phyloP scores from a whole-genome alignment of 2,888 invertebrate species.

The Axea sp. region DNA sequence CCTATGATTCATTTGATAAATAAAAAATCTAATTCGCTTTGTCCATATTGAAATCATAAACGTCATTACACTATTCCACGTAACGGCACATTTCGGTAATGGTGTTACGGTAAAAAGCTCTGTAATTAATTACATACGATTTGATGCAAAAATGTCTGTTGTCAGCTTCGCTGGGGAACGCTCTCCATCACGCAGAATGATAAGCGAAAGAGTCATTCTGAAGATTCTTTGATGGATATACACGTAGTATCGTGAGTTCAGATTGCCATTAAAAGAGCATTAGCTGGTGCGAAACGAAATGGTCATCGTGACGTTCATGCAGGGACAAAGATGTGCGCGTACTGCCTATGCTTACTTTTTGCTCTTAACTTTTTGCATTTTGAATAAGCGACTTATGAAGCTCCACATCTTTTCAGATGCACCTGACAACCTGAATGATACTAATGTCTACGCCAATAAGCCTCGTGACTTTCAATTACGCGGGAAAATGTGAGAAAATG shows the following conservation, averaged over 20 bases:
- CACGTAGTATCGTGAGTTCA: constrained; percentile 41
- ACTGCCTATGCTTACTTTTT: constrained; percentile 51
- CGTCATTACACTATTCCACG: background rate
- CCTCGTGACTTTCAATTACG: constrained; percentile 51
- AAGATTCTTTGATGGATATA: constrained; percentile 46
- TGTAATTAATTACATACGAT: constrained; percentile 39
- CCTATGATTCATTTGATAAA: too few relatives aligned
- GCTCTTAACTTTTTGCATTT: constrained; percentile 45
- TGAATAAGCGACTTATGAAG: constrained; percentile 53
- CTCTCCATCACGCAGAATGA: constrained; percentile 48
- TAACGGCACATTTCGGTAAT: constrained; percentile 20
- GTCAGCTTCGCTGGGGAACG: constrained; percentile 1
- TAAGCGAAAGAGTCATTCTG: constrained; percentile 45
- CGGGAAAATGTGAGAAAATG: constrained; percentile 47
- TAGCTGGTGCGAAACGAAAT: constrained; percentile 60
- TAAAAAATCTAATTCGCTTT: too few relatives aligned
- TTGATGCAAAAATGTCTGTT: constrained; percentile 41
- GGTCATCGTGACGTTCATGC: constrained; percentile 64
- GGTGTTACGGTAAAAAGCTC: constrained; percentile 17
- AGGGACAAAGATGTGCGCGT: constrained; percentile 64
- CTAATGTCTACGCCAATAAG: constrained; percentile 59
- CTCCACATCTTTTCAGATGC: constrained; percentile 40
- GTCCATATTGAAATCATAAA: background rate
- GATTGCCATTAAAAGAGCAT: constrained; percentile 65
- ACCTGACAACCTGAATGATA: constrained; percentile 55